phyloP scores from a whole-genome alignment of 2,888 invertebrate species.

The Oscheius sp. region DNA sequence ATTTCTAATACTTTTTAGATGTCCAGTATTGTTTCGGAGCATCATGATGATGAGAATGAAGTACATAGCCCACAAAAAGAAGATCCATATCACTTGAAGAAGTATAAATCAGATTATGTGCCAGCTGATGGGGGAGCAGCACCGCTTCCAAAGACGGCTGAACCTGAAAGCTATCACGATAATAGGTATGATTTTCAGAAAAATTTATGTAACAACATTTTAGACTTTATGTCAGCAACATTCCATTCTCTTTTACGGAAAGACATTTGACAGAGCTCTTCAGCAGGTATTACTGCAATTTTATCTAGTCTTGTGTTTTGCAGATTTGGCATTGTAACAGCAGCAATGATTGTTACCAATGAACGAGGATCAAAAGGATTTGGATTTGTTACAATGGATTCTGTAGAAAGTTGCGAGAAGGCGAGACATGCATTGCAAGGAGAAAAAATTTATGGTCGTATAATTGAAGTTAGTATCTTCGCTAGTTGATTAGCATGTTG shows the following conservation, averaged over 20 bases:
- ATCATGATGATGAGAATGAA: background rate
- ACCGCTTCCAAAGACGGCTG: conserved; percentile 18
- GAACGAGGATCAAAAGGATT: conserved; percentile 58
- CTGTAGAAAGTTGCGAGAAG: conserved; percentile 47
- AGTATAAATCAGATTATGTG: background rate
- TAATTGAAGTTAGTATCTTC: conserved; percentile 43
- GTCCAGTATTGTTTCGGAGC: background rate
- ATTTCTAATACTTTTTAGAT: too few species aligned
- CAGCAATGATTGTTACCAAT: conserved; percentile 54
- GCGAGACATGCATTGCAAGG: conserved; percentile 48
- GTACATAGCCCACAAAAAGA: background rate
- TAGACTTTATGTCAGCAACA: conserved; percentile 57
- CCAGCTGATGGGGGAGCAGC: conserved; percentile 22
- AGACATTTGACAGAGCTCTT: conserved; percentile 50
- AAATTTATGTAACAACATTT: background rate
- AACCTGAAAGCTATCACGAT: conserved; percentile 22
- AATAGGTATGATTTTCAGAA: conserved; percentile 15
- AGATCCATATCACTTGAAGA: conserved; percentile 23
- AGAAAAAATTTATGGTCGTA: conserved; percentile 50
- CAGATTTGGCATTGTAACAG: conserved; percentile 48
- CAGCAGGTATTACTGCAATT: conserved; percentile 37
- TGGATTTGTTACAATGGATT: conserved; percentile 55
- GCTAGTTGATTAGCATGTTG: background rate
- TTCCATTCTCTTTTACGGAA: conserved; percentile 56
- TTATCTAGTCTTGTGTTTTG: background rate